phyloP scores from a whole-genome alignment of 2,888 invertebrate species.

The Drepanosiphum platanoidis region DNA sequence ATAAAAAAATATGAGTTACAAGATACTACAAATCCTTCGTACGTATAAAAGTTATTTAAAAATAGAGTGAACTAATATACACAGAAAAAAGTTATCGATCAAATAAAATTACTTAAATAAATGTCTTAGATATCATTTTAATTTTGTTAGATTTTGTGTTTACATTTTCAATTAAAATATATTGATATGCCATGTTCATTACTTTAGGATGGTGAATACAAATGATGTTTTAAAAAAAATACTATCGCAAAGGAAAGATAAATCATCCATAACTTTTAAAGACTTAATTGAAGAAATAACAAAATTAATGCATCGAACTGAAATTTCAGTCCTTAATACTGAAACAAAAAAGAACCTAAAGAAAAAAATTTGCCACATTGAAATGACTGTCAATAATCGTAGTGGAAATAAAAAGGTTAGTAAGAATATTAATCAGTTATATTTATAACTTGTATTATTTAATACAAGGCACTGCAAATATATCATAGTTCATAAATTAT shows the following conservation, averaged over 20 bases:
- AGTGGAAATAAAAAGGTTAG: conserved; percentile 87
- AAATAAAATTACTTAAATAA: too few species aligned
- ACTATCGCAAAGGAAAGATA: conserved; percentile 68
- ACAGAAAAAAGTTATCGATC: too few species aligned
- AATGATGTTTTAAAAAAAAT: conserved; percentile 70
- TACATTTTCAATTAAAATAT: background rate
- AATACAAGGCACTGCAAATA: background rate
- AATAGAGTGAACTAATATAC: too few species aligned
- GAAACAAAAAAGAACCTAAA: conserved; percentile 69
- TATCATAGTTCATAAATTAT: background rate
- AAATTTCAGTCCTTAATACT: conserved; percentile 74
- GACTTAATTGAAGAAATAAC: conserved; percentile 78
- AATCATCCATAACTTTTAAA: conserved; percentile 68
- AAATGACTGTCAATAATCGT: conserved; percentile 80
- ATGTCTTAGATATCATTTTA: background rate
- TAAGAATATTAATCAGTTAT: background rate
- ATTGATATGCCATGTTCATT: background rate
- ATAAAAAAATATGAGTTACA: conserved; percentile 74
- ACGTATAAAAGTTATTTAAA: conserved; percentile 48
- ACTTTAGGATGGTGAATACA: conserved; percentile 71
- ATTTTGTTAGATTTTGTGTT: too few species aligned
- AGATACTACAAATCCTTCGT: conserved; percentile 62
- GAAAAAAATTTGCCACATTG: conserved; percentile 80
- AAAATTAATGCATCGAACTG: conserved; percentile 77
- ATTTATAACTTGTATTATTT: background rate